Conservation (phyloP, 2,797 vertebrate genomes). For the Sparus aurata region DNA sequence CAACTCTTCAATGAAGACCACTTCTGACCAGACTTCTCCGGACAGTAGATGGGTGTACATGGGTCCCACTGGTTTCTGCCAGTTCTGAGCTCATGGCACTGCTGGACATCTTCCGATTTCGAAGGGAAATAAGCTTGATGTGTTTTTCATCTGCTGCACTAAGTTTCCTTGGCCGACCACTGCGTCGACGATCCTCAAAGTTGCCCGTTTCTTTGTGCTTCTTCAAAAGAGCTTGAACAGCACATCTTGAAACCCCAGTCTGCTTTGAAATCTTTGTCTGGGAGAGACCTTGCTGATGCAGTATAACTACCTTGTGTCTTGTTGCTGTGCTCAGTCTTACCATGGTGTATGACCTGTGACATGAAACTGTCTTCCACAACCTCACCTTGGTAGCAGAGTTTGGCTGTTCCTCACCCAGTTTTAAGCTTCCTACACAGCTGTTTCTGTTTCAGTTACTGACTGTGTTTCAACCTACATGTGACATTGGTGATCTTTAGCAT, state of each 20-base stretch:
- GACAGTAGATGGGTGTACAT: slow-evolving; percentile 45
- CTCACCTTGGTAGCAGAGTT: too few species aligned
- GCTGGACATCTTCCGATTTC: slow-evolving; percentile 40
- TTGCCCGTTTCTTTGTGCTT: slow-evolving; percentile 61
- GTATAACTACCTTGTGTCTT: too few species aligned
- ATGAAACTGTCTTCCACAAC: too few species aligned
- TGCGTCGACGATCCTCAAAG: slow-evolving; percentile 50
- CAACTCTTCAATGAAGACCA: slow-evolving; percentile 36
- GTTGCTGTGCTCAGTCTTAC: too few species aligned
- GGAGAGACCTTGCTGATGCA: too few species aligned
- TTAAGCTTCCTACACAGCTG: too few species aligned
- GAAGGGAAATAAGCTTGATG: not conserved
- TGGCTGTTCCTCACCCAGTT: too few species aligned
- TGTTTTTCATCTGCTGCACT: not conserved
- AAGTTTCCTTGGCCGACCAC: slow-evolving; percentile 54
- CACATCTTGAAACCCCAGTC: slow-evolving; percentile 41
- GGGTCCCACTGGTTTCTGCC: not conserved
- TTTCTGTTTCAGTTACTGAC: too few species aligned
- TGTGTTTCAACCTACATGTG: too few species aligned
- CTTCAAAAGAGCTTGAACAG: slow-evolving; percentile 61
- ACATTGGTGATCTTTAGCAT: too few species aligned
- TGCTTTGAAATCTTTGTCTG: not conserved
- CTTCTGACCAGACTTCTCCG: slow-evolving; percentile 53
- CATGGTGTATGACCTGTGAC: too few species aligned
- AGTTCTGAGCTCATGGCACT: slow-evolving; percentile 46